A percentile compares a stretch with the other conserved stretches of the same genome.
Evolutionary conservation across 2,888 invertebrate species (phyloP).

Genomic region (Chydorus sphaericus): DNA sequence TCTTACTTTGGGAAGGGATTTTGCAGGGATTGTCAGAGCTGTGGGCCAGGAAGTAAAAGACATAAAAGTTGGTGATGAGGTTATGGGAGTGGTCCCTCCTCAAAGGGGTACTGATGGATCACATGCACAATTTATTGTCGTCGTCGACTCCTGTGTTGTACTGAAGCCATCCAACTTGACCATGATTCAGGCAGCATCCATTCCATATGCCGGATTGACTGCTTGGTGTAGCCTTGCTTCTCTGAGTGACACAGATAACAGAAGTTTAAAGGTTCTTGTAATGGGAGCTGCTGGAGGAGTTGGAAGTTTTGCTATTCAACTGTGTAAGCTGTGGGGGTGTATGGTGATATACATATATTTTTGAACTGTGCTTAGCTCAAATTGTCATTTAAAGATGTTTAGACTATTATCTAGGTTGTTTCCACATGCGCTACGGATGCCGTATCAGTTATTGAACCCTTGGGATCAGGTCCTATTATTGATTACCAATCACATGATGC

Average conservation of each 20-base stretch:
- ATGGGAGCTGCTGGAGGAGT: conserved; percentile 85
- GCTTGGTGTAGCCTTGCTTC: conserved; percentile 73
- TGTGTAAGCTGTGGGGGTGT: conserved; percentile 60
- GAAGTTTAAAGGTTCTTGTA: conserved; percentile 49
- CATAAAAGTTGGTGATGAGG: conserved; percentile 55
- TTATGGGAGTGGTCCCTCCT: conserved; percentile 77
- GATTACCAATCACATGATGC: conserved; percentile 56
- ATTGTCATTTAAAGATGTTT: too few species aligned
- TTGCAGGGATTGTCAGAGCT: conserved; percentile 60
- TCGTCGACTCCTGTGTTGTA: conserved; percentile 23
- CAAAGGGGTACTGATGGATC: conserved; percentile 49
- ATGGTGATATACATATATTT: conserved; percentile 33
- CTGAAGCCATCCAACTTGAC: conserved; percentile 44
- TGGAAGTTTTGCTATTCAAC: conserved; percentile 72
- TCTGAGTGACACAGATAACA: too few species aligned
- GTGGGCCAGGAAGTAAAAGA: conserved; percentile 46
- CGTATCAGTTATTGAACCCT: conserved; percentile 40
- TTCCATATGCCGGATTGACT: conserved; percentile 74
- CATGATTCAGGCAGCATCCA: conserved; percentile 54
- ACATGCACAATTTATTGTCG: conserved; percentile 61
- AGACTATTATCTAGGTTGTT: conserved; percentile 36
- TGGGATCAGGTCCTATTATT: conserved; percentile 55
- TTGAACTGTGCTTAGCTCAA: background rate
- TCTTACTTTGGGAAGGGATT: conserved; percentile 44
- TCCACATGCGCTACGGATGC: conserved; percentile 62